phyloP scores from a whole-genome alignment of 2,113 vertebrate genomes.

The Cyphomyrus discorhynchus region DNA sequence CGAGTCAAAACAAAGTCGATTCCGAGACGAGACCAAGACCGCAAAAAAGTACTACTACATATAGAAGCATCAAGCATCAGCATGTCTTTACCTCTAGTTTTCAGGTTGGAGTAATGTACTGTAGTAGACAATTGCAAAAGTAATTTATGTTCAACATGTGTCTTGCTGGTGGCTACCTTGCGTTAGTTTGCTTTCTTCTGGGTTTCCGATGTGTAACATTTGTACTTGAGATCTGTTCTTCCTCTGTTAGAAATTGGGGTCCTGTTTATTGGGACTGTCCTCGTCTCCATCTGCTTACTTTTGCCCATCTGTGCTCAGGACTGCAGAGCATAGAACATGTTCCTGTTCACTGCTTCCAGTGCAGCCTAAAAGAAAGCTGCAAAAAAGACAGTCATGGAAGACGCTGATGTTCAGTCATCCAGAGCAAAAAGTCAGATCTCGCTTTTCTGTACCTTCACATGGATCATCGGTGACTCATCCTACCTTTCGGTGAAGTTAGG shows the following conservation, averaged over 20 bases:
- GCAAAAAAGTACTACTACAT: background rate
- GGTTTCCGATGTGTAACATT: background rate
- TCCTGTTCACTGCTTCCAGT: conserved; percentile 34
- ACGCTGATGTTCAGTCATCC: background rate
- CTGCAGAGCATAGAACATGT: conserved; percentile 40
- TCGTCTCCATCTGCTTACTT: conserved; percentile 15
- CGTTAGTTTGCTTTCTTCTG: background rate
- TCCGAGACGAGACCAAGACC: too few species aligned
- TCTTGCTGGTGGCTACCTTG: background rate
- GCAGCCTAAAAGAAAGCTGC: background rate
- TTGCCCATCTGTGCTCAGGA: conserved; percentile 20
- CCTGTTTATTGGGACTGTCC: background rate
- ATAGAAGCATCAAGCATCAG: background rate
- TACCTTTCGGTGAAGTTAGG: background rate
- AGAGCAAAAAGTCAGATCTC: background rate
- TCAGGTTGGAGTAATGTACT: background rate
- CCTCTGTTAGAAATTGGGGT: background rate
- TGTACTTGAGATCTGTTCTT: background rate
- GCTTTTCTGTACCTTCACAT: conserved; percentile 7
- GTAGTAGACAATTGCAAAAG: background rate
- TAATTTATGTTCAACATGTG: conserved; percentile 1
- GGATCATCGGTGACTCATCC: background rate
- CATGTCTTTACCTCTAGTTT: background rate
- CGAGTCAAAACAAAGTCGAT: too few species aligned
- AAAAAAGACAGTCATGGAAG: conserved; percentile 7